Conservation (phyloP, 2,888 invertebrate species). For the Tachina lurida region DNA sequence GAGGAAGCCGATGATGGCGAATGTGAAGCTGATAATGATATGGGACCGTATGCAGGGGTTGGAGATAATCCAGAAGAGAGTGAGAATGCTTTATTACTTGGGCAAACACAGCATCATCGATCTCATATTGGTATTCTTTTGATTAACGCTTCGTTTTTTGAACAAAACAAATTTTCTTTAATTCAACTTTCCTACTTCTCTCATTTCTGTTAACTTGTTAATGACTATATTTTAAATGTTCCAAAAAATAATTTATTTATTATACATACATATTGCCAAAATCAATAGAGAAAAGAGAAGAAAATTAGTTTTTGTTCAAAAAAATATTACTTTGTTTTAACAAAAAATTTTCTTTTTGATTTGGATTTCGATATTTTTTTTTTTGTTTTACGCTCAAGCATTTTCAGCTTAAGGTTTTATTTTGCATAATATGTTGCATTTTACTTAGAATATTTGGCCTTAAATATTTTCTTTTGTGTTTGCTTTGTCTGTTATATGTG, state of each 20-base stretch:
- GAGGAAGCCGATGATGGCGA: slow-evolving; percentile 84
- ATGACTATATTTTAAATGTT: slow-evolving; percentile 50
- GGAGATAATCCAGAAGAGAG: slow-evolving; percentile 83
- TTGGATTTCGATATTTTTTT: slow-evolving; percentile 26
- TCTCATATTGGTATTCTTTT: slow-evolving; percentile 83
- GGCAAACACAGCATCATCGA: slow-evolving; percentile 83
- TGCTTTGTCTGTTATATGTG: slow-evolving; percentile 28
- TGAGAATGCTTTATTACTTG: slow-evolving; percentile 83
- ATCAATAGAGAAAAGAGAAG: slow-evolving; percentile 55
- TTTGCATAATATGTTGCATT: slow-evolving; percentile 41
- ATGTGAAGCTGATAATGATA: slow-evolving; percentile 80
- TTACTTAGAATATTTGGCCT: slow-evolving; percentile 43
- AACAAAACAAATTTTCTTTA: slow-evolving; percentile 71
- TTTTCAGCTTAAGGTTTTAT: slow-evolving; percentile 66
- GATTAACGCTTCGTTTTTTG: slow-evolving; percentile 80
- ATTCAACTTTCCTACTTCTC: slow-evolving; percentile 47
- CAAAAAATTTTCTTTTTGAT: slow-evolving; percentile 48
- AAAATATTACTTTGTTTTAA: slow-evolving; percentile 75
- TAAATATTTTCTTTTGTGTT: slow-evolving; percentile 17
- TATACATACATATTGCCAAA: slow-evolving; percentile 34
- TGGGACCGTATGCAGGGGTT: slow-evolving; percentile 80
- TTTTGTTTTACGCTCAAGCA: slow-evolving; percentile 18
- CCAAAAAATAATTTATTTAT: slow-evolving; percentile 17
- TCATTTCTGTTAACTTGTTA: slow-evolving; percentile 33
- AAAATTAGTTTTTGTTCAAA: slow-evolving; percentile 68